phyloP scores from a whole-genome alignment of 2,888 invertebrate species.

The Sinodicranocentrus sp. region DNA sequence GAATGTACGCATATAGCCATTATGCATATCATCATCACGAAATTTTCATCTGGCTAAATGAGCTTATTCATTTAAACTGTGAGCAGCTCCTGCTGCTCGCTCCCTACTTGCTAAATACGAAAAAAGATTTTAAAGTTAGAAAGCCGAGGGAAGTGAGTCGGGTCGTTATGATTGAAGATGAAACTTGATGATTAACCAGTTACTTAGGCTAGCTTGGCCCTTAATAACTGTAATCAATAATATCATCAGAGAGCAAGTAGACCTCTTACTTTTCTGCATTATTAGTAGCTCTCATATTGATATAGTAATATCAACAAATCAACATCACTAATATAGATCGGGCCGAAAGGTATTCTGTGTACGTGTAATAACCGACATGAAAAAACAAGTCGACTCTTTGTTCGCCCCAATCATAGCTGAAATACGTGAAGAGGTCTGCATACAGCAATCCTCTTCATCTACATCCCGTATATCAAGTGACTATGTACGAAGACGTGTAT shows the following conservation, averaged over 20 bases:
- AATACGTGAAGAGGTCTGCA: too few species aligned
- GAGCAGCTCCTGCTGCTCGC: constrained; percentile 11
- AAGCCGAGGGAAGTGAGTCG: constrained; percentile 53
- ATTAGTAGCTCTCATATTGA: constrained; percentile 32
- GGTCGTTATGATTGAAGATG: constrained; percentile 66
- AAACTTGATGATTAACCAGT: constrained; percentile 67
- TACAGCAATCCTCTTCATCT: too few species aligned
- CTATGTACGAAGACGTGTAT: constrained; percentile 4
- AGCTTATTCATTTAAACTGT: neutral
- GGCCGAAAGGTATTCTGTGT: neutral
- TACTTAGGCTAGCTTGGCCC: constrained; percentile 50
- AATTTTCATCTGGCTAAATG: neutral
- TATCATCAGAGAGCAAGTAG: constrained; percentile 52
- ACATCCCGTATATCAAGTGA: neutral
- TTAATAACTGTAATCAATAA: constrained; percentile 67
- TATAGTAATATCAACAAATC: constrained; percentile 33
- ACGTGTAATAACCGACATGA: too few species aligned
- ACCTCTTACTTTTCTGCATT: constrained; percentile 41
- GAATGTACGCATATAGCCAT: neutral
- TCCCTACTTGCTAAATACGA: constrained; percentile 4
- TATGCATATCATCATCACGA: neutral
- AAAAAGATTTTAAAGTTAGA: constrained; percentile 8
- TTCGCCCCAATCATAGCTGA: constrained; percentile 7
- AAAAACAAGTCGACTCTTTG: neutral
- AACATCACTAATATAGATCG: constrained; percentile 19